Evolutionary conservation across 2,113 vertebrate species (phyloP), one percentile per base, ranked within the genome.

Genomic region (Aegypius monachus): DNA sequence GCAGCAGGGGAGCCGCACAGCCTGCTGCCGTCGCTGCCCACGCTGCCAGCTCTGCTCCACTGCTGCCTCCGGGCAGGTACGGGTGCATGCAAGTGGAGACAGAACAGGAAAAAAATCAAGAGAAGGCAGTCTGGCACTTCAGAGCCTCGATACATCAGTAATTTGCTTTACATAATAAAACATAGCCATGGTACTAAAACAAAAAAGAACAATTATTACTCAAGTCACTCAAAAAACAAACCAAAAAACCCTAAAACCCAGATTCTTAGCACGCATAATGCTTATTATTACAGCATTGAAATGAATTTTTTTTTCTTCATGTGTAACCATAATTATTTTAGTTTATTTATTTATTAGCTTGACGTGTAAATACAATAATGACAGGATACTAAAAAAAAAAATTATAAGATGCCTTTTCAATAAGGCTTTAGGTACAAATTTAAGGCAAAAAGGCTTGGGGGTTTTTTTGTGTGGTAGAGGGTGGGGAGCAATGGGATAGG

Each of bases 51-150:
- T 42, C 61, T 0, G 2, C 61, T n/a, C 48, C 19, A 2, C 71
- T 16, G 19, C 34, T 26, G 38, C 55, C 50, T 12, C 55, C 0
- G 0, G 27, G 38, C 36, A 78, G 20, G 11, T 26, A 61, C 0
- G 0, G 2, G 2, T 25, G 27, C 10, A 11, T 2, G 10, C 22
- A 11, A 61, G 8, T 2, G 26, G 25, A 53, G 8, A 38, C 15
- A 27, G 18, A 62, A 16, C 59, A 52, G 26, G 2, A 14, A 66
- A 53, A 53, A 38, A 9, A 6, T 18, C 21, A 43, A n/a, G 17
- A 78, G 13, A 72, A 67, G 9, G 36, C 29, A 89, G 65, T 32
- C 15, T 21, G 45, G 36, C 22, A 34, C 21, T 78, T 67, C 36
- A 80, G 31, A 77, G n/a, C 25, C 61, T 72, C 26, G 1, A 36